Evolutionary conservation across 2,888 invertebrate genomes (phyloP).

Genomic region (Callyntrura guangdongensis): DNA sequence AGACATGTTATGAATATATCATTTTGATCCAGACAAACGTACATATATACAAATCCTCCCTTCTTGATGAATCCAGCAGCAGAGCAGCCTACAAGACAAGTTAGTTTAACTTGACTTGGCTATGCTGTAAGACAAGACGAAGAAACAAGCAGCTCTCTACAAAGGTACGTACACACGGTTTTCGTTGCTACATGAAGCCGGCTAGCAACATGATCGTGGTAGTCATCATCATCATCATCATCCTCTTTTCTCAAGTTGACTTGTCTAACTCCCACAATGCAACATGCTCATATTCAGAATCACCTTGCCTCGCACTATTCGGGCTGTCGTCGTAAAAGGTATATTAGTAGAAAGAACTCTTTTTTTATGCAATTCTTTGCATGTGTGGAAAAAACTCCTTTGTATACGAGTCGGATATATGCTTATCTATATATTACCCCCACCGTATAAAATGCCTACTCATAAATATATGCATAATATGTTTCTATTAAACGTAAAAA

Average conservation of each 20-base stretch:
- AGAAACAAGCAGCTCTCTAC: background rate
- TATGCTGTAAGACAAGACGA: background rate
- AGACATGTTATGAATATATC: conserved; percentile 48
- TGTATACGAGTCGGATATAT: conserved; percentile 4
- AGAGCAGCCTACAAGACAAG: conserved; percentile 51
- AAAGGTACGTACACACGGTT: too few relatives aligned
- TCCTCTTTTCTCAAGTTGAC: conserved; percentile 39
- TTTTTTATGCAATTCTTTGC: background rate
- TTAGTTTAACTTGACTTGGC: conserved; percentile 49
- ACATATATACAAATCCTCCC: conserved; percentile 34
- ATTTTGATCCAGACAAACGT: conserved; percentile 51
- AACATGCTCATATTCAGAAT: conserved; percentile 35
- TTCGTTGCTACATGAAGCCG: background rate
- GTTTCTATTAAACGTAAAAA: conserved; percentile 30
- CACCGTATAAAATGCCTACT: background rate
- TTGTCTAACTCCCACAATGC: conserved; percentile 61
- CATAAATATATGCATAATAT: conserved; percentile 1
- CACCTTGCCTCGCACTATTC: background rate
- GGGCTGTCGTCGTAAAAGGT: background rate
- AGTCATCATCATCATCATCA: conserved; percentile 12
- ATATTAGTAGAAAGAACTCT: background rate
- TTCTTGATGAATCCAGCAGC: conserved; percentile 58
- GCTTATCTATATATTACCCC: background rate
- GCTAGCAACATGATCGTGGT: conserved; percentile 33
- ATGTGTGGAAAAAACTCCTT: conserved; percentile 11